phyloP scores from a whole-genome alignment of 2,113 vertebrate genomes.

The Dicrurus megarhynchus region DNA sequence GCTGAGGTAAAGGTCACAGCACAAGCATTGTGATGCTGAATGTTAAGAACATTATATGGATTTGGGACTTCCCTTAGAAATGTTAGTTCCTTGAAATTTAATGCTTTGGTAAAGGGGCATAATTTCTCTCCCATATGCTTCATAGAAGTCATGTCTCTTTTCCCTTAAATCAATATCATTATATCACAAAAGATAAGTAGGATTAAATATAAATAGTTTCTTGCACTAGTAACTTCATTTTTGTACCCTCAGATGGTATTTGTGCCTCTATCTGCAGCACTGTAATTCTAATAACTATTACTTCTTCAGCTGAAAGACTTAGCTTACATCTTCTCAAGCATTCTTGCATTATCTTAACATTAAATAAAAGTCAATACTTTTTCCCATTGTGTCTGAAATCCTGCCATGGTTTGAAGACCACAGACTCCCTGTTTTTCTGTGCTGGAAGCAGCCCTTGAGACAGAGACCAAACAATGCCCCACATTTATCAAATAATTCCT shows the following conservation, averaged over 20 bases:
- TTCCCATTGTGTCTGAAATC: not conserved
- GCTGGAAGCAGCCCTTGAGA: not conserved
- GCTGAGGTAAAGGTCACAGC: constrained; percentile 32
- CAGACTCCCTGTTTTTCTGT: not conserved
- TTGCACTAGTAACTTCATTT: not conserved
- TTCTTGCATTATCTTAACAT: not conserved
- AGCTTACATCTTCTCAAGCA: not conserved
- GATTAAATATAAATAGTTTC: not conserved
- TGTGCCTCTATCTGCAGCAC: not conserved
- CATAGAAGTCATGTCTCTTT: not conserved
- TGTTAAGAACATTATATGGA: not conserved
- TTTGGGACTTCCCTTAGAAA: not conserved
- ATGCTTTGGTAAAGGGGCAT: not conserved
- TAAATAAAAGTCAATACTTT: not conserved
- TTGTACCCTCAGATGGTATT: not conserved
- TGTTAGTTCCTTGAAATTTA: not conserved
- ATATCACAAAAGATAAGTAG: not conserved
- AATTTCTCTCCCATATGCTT: not conserved
- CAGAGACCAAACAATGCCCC: accelerated
- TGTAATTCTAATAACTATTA: not conserved
- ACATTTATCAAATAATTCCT: not conserved
- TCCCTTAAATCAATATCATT: not conserved
- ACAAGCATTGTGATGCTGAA: not conserved
- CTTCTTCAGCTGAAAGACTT: not conserved
- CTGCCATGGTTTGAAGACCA: not conserved